phyloP scores from a whole-genome alignment of 2,888 invertebrate species.

The Polydrusus pterygomalis region DNA sequence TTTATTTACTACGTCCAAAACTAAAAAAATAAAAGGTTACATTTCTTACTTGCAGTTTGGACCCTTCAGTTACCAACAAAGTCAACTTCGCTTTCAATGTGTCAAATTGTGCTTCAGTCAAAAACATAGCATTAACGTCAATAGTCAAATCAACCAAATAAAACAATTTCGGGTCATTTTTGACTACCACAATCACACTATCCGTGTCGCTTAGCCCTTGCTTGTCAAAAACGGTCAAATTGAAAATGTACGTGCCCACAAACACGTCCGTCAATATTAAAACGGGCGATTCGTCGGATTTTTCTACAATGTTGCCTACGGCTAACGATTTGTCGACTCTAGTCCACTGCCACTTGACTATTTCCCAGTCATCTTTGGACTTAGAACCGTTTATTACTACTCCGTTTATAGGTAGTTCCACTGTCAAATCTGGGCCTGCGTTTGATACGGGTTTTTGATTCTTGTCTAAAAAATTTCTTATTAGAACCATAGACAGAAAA shows the following conservation, averaged over 20 bases:
- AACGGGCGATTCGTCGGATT: slow-evolving; percentile 84
- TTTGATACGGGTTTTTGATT: slow-evolving; percentile 93
- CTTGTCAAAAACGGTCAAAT: slow-evolving; percentile 91
- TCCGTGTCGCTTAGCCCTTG: slow-evolving; percentile 90
- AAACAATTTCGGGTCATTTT: slow-evolving; percentile 82
- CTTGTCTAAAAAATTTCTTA: slow-evolving; percentile 78
- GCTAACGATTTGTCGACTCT: slow-evolving; percentile 86
- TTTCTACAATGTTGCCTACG: slow-evolving; percentile 84
- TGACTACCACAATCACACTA: slow-evolving; percentile 88
- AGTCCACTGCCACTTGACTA: slow-evolving; percentile 89
- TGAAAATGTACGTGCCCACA: slow-evolving; percentile 91
- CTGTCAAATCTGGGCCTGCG: slow-evolving; percentile 89
- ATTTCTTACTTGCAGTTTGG: slow-evolving; percentile 73
- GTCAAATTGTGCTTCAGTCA: slow-evolving; percentile 83
- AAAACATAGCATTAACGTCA: slow-evolving; percentile 81
- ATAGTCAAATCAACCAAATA: slow-evolving; percentile 89
- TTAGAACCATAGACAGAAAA: too few species aligned
- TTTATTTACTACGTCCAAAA: too few species aligned
- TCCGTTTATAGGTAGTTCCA: slow-evolving; percentile 84
- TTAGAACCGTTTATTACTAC: slow-evolving; percentile 88
- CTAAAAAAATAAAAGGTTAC: neutral
- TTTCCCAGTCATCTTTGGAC: slow-evolving; percentile 91
- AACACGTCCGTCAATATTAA: slow-evolving; percentile 89
- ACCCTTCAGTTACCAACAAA: slow-evolving; percentile 84
- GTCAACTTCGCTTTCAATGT: slow-evolving; percentile 87